These are phyloP conservation scores for Canis aureus DNA, from an alignment of 2,113 vertebrate species.

Conservation along the genomic window DNA sequence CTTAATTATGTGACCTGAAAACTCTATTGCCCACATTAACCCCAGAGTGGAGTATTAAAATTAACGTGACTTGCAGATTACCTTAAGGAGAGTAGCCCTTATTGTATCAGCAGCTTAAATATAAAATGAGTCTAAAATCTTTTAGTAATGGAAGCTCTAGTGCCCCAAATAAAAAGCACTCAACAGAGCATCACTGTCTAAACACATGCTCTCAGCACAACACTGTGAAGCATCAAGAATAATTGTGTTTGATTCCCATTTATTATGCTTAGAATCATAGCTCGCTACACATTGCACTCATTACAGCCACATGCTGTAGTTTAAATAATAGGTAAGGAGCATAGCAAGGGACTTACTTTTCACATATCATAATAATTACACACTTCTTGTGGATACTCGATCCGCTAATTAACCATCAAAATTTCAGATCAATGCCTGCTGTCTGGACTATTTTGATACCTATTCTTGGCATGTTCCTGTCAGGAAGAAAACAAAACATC, in stretches of 20 bases:
- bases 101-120: background rate
- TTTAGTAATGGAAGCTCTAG: constrained; percentile 1
- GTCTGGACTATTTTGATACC: background rate
- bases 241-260: background rate
- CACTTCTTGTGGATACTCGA: background rate
- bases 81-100: constrained; percentile 4
- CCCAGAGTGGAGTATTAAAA: background rate
- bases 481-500: background rate
- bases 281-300: background rate
- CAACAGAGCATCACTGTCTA: background rate
- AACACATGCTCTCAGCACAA: background rate
- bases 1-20: background rate
- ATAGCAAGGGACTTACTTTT: background rate
- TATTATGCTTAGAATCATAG: background rate
- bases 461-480: background rate
- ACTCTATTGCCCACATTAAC: background rate
- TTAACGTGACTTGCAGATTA: background rate
- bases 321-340: constrained; percentile 22
- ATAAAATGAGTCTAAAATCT: background rate
- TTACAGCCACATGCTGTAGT: background rate
- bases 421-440: background rate
- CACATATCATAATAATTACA: constrained; percentile 5
- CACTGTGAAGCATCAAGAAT: background rate
- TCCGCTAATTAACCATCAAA: constrained; percentile 49
- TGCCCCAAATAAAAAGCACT: background rate